phyloP scores from a whole-genome alignment of 2,113 vertebrate genomes.

The Trachemys scripta region DNA sequence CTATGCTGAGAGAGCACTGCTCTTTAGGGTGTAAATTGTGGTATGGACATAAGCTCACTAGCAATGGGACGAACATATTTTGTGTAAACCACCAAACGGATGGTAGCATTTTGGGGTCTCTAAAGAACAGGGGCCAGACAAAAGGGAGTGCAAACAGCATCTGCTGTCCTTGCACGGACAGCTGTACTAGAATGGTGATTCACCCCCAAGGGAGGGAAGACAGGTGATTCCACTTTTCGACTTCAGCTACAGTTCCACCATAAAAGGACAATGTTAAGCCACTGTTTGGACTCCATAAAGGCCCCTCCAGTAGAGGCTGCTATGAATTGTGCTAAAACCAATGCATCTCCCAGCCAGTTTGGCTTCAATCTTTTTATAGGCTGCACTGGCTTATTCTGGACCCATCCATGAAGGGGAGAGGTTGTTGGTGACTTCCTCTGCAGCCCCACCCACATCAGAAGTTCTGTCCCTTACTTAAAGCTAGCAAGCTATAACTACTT shows the following conservation, averaged over 20 bases:
- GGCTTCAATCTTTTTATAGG: neutral
- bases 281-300: neutral
- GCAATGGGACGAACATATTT: neutral
- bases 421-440: neutral
- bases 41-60: neutral
- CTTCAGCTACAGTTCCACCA: neutral
- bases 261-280: neutral
- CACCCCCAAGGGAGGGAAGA: neutral
- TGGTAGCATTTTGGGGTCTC: neutral
- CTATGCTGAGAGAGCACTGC: neutral
- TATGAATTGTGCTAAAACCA: neutral
- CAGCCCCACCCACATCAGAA: conserved; percentile 3
- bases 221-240: neutral
- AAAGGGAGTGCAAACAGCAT: neutral
- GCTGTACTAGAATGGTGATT: neutral
- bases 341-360: conserved; percentile 4
- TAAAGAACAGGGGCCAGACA: neutral
- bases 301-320: neutral
- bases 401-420: neutral
- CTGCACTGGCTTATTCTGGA: neutral
- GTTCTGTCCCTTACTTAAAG: neutral
- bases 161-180: neutral
- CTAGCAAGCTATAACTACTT: neutral
- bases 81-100: neutral
- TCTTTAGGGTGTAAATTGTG: neutral